Evolutionary conservation across 30 jellyfish, hydroid and myxozoan species (phyloP).

Genomic region (Turritopsis rubra): DNA sequence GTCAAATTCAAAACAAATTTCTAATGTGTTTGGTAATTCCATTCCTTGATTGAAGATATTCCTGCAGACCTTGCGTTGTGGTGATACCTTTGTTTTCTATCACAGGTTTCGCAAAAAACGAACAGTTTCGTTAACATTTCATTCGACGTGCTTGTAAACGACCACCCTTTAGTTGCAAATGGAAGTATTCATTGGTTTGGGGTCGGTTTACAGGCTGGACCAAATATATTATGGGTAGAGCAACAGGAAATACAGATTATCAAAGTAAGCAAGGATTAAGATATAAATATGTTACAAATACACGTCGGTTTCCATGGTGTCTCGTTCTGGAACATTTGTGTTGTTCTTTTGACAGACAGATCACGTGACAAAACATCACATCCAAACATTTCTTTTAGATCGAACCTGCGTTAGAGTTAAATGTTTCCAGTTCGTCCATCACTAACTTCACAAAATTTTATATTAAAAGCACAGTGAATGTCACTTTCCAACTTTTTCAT

Average conservation of each 20-base stretch:
- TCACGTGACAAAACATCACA: background rate
- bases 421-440: slow-evolving; percentile 34
- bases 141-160: slow-evolving; percentile 47
- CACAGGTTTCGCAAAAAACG: slow-evolving; percentile 19
- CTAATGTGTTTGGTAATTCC: too few relatives aligned
- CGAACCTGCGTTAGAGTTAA: slow-evolving; percentile 58
- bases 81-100: too few relatives aligned
- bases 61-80: too few relatives aligned
- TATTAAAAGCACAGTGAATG: slow-evolving; percentile 43
- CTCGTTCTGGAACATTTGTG: too few relatives aligned
- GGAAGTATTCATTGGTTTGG: slow-evolving; percentile 73
- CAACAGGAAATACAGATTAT: slow-evolving; percentile 46
- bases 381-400: slow-evolving; percentile 35
- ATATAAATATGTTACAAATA: background rate
- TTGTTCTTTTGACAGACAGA: too few relatives aligned
- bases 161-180: slow-evolving; percentile 53
- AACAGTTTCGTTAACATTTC: slow-evolving; percentile 38
- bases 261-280: slow-evolving; percentile 36
- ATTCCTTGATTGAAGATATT: too few relatives aligned
- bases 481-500: slow-evolving; percentile 46
- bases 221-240: slow-evolving; percentile 79
- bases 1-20: too few relatives aligned
- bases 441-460: slow-evolving; percentile 52
- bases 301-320: background rate
- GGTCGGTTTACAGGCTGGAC: slow-evolving; percentile 90